Conservation (phyloP, 2,888 invertebrate species). For the Nomada goodeniana region DNA sequence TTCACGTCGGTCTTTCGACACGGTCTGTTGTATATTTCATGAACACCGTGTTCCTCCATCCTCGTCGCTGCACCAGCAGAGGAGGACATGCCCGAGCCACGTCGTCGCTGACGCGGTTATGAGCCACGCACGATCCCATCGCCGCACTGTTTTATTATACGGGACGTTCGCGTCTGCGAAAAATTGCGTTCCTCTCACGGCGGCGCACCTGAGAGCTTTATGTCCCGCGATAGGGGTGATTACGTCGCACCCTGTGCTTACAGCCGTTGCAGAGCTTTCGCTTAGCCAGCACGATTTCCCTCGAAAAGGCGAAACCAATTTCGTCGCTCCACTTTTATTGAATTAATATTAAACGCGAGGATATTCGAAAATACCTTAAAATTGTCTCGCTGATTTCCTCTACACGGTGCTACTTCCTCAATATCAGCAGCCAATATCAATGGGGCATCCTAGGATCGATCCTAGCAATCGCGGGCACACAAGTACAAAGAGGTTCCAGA, state of each 20-base stretch:
- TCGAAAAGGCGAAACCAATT: too few species aligned
- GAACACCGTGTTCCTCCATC: conserved; percentile 61
- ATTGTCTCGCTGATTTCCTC: too few species aligned
- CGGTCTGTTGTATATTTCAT: conserved; percentile 65
- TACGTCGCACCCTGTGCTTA: not conserved
- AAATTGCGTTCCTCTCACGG: conserved; percentile 23
- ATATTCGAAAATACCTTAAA: too few species aligned
- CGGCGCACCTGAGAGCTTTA: not conserved
- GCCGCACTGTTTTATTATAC: conserved; percentile 37
- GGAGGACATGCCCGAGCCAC: not conserved
- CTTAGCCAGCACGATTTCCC: too few species aligned
- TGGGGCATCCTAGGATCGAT: too few species aligned
- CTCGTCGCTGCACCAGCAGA: conserved; percentile 26
- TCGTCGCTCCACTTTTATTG: too few species aligned
- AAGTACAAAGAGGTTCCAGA: too few species aligned
- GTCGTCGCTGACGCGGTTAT: conserved; percentile 14
- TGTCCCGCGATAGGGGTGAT: not conserved
- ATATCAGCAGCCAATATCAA: too few species aligned
- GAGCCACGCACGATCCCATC: conserved; percentile 34
- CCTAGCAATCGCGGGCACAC: too few species aligned
- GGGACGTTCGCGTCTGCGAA: conserved; percentile 29
- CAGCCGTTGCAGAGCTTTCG: too few species aligned
- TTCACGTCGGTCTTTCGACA: conserved; percentile 30
- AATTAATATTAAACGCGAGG: too few species aligned
- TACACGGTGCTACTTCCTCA: too few species aligned